phyloP scores from a whole-genome alignment of 1,140 invertebrate species.

The Hesperophylax magnus region DNA sequence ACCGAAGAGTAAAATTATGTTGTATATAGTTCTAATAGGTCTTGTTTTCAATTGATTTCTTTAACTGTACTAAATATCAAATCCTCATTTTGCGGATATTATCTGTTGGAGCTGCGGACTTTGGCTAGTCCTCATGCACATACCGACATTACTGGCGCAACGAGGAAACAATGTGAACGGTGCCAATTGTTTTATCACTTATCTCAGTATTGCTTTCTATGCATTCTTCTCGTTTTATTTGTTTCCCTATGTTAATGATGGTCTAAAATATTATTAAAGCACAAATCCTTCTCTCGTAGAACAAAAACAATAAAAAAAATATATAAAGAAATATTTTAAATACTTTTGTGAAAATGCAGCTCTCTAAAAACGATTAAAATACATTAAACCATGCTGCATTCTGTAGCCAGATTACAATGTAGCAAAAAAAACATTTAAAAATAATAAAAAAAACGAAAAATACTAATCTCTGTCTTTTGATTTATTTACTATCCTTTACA shows the following conservation, averaged over 20 bases:
- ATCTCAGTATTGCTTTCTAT: conserved; percentile 14
- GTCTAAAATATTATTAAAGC: conserved; percentile 36
- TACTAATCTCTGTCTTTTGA: conserved; percentile 31
- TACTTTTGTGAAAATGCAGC: conserved; percentile 51
- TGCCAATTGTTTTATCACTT: conserved; percentile 21
- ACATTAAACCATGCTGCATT: conserved; percentile 54
- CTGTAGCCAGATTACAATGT: conserved; percentile 53
- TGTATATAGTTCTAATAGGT: too few species aligned
- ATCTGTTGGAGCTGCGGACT: too few species aligned
- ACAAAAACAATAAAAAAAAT: conserved; percentile 49
- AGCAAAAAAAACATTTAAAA: conserved; percentile 53
- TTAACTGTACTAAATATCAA: too few species aligned
- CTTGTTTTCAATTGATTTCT: too few species aligned
- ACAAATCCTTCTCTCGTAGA: conserved; percentile 54
- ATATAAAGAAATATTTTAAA: conserved; percentile 51
- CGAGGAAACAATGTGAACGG: neutral
- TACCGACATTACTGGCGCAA: too few species aligned
- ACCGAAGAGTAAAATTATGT: too few species aligned
- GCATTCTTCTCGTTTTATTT: conserved; percentile 3
- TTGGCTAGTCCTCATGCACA: too few species aligned
- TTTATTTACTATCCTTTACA: neutral
- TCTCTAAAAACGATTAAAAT: conserved; percentile 55
- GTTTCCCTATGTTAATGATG: conserved; percentile 32
- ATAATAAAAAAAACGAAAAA: conserved; percentile 54
- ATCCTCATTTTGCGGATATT: too few species aligned